A percentile compares a stretch with the other conserved stretches of the same genome.
Evolutionary conservation across 2,113 vertebrate species (phyloP).

Genomic region (Oncorhynchus tshawytscha): DNA sequence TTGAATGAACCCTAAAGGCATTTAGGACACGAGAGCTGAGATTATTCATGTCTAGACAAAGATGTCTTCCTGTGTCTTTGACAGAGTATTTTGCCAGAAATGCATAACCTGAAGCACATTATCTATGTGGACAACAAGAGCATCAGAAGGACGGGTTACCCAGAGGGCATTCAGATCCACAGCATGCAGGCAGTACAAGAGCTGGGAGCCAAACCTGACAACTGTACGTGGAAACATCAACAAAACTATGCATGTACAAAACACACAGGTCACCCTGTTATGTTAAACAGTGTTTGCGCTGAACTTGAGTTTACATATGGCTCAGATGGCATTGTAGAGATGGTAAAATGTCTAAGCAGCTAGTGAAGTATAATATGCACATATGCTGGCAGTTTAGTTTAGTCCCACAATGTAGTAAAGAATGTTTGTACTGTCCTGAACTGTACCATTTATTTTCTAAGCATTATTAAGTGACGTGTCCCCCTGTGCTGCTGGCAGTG

Average conservation of each 20-base stretch:
- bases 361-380: not conserved
- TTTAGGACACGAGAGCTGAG: not conserved
- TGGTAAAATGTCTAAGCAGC: too few relatives aligned
- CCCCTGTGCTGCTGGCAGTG: slow-evolving; percentile 61
- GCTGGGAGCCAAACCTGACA: slow-evolving; percentile 85
- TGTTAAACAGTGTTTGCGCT: too few relatives aligned
- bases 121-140: slow-evolving; percentile 89
- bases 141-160: slow-evolving; percentile 79
- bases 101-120: slow-evolving; percentile 84
- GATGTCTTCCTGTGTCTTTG: slow-evolving; percentile 9
- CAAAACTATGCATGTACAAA: not conserved
- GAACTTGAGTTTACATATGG: too few relatives aligned
- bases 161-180: slow-evolving; percentile 81
- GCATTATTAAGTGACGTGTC: not conserved
- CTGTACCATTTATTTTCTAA: too few relatives aligned
- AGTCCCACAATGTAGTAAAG: too few relatives aligned
- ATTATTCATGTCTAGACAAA: not conserved
- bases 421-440: too few relatives aligned
- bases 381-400: not conserved
- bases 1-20: not conserved
- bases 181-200: slow-evolving; percentile 87
- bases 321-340: too few relatives aligned
- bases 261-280: not conserved
- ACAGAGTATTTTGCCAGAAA: slow-evolving; percentile 78
- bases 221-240: slow-evolving; percentile 74